These are phyloP conservation scores for Chiridota heheva DNA, from an alignment of 35 echinoderm and acorn worm species.

Conservation along the genomic window DNA sequence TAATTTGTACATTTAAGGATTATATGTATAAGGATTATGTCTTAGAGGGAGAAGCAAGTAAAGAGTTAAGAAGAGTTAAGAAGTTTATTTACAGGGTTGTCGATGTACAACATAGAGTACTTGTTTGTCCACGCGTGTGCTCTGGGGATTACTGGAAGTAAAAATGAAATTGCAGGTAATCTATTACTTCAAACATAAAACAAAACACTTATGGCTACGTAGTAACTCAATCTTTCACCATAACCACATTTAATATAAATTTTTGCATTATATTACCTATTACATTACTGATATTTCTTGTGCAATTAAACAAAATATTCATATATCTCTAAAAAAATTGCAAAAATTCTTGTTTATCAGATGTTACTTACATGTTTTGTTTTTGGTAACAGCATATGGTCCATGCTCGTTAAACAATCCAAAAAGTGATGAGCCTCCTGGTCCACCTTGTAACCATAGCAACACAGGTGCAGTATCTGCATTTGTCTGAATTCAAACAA, in stretches of 20 bases:
- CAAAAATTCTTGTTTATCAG: no score
- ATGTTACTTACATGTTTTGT: constrained; percentile 83
- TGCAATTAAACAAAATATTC: not conserved
- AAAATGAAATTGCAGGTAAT: constrained; percentile 8
- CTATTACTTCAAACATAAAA: no score
- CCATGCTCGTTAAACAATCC: constrained; percentile 86
- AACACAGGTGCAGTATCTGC: constrained; percentile 65
- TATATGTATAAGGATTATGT: no score
- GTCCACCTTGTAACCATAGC: constrained; percentile 93
- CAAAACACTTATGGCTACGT: no score
- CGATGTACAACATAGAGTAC: constrained; percentile 90
- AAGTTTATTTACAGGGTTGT: constrained; percentile 82
- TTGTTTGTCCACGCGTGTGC: constrained; percentile 72
- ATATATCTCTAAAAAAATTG: not conserved
- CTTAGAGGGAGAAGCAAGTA: no score
- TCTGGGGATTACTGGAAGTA: constrained; percentile 33
- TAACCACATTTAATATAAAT: no score
- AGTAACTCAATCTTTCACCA: no score
- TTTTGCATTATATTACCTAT: not conserved
- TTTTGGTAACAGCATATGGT: constrained; percentile 69
- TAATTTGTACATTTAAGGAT: no score
- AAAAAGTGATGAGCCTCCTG: constrained; percentile 90
- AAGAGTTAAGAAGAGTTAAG: no score
- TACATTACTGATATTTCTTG: not conserved
- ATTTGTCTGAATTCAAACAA: constrained; percentile 44